phyloP scores from a whole-genome alignment of 2,888 invertebrate genomes.

The Nemapogon koenigi region DNA sequence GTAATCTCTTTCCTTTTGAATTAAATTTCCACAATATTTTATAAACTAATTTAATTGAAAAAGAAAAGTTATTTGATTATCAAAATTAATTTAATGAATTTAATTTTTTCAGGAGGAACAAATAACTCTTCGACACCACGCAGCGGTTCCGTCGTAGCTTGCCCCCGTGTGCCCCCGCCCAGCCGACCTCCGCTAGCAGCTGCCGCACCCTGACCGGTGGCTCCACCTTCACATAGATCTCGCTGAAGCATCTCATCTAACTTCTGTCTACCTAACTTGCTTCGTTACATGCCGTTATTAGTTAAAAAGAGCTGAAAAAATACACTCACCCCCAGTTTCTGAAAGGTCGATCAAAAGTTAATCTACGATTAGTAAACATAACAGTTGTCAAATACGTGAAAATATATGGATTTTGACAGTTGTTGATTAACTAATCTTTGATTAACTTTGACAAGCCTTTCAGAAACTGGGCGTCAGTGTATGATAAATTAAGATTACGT shows the following conservation, averaged over 20 bases:
- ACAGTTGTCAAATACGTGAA: no score
- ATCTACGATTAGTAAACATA: no score
- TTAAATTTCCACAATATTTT: neutral
- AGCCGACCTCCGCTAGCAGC: slow-evolving; percentile 48
- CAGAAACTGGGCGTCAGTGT: no score
- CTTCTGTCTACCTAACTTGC: no score
- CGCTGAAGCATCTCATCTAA: slow-evolving; percentile 40
- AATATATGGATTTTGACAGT: no score
- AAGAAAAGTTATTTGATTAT: neutral
- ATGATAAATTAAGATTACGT: no score
- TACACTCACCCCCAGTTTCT: no score
- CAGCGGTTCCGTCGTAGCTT: slow-evolving; percentile 62
- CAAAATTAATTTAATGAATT: neutral
- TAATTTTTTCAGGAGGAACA: slow-evolving; percentile 33
- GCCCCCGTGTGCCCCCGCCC: slow-evolving; percentile 69
- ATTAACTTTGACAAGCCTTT: no score
- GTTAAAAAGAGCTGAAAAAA: no score
- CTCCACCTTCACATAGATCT: slow-evolving; percentile 43
- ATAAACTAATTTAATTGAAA: neutral
- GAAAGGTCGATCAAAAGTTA: no score
- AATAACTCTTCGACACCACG: slow-evolving; percentile 40
- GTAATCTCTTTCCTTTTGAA: neutral
- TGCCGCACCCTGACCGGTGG: slow-evolving; percentile 54
- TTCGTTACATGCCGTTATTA: no score
- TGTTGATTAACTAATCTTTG: no score